Base-by-base conservation (phyloP, 2,797 vertebrate genomes). In the Acanthurus tractus region DNA sequence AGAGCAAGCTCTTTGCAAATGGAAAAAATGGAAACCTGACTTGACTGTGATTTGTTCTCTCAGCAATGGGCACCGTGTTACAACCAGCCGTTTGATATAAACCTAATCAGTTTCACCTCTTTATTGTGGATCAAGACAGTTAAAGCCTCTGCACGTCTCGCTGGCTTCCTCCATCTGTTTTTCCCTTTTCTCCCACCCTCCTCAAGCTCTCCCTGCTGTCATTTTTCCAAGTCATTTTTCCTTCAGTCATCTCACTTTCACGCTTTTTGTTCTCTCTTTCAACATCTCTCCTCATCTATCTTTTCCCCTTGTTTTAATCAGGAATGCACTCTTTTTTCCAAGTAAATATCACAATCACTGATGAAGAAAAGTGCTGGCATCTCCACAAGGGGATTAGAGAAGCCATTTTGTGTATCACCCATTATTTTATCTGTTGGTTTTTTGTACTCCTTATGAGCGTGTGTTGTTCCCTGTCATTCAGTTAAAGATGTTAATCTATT, bases 321-420 rank as follows among this genome's bases (percentile, higher is more conserved):
- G 72, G 78, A 90, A 81, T 80, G 79, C 86, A 74, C 89, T 92
- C 81, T 72, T 69, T 81, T 86, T 89, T 92, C 90, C 88, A 78
- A 89, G 87, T 93, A 93, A 94, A 94, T 93, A 94, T 90, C 91
- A 92, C 86, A 87, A 85, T 91, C 80, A 70, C 79, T 88, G 92
- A 92, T 87, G 90, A 91, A 86, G 78, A 84, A 88, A 91, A 85
- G 83, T 86, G 86, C 89, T 88, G 86, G 87, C 84, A 83, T 90
- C 88, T 91, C 86, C 86, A 78, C 86, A 73, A 76, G 86, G 78
- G 85, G 86, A 87, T 91, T 88, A 86, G 70, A 83, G 88, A 80
- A 92, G 92, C 90, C 88, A 93, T 95, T 94, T 94, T 94, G 90
- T 93, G 74, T 87, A 88, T 93, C 78, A 81, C 88, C 93, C 89